phyloP scores from a whole-genome alignment of 2,888 invertebrate species.

The Heteromyza rotundicornis region DNA sequence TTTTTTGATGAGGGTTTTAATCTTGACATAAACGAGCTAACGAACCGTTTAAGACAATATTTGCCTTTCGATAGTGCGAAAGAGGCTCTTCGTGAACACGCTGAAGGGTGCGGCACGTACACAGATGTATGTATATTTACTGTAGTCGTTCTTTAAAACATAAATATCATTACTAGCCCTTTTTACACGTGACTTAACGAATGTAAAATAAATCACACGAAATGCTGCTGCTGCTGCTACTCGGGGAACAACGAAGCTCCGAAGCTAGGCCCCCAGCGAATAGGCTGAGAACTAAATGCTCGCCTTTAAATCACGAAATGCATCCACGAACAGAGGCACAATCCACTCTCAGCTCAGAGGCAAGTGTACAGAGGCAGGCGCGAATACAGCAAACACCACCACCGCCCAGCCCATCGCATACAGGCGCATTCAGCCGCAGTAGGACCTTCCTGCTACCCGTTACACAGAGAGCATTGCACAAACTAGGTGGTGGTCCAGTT shows the following conservation, averaged over 20 bases:
- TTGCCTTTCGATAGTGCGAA: no score
- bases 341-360: no score
- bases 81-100: no score
- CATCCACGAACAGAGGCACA: conserved; percentile 23
- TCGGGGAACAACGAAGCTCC: conserved; percentile 20
- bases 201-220: conserved; percentile 52
- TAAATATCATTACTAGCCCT: conserved; percentile 43
- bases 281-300: conserved; percentile 50
- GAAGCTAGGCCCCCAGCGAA: conserved; percentile 42
- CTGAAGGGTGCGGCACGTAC: neutral
- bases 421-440: no score
- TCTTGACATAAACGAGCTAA: conserved; percentile 22
- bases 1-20: conserved; percentile 31
- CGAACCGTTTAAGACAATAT: conserved; percentile 7
- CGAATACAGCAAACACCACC: no score
- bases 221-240: conserved; percentile 13
- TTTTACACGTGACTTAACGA: conserved; percentile 54
- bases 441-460: no score
- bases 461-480: no score
- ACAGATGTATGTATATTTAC: neutral
- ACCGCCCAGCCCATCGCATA: neutral
- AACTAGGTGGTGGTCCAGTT: no score
- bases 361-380: neutral
- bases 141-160: conserved; percentile 27
- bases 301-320: conserved; percentile 48